A percentile compares a stretch with the other conserved stretches of the same genome.
These are phyloP conservation scores for Pyrocoelia pectoralis DNA, from an alignment of 2,888 invertebrate species.

Conservation along the genomic window DNA sequence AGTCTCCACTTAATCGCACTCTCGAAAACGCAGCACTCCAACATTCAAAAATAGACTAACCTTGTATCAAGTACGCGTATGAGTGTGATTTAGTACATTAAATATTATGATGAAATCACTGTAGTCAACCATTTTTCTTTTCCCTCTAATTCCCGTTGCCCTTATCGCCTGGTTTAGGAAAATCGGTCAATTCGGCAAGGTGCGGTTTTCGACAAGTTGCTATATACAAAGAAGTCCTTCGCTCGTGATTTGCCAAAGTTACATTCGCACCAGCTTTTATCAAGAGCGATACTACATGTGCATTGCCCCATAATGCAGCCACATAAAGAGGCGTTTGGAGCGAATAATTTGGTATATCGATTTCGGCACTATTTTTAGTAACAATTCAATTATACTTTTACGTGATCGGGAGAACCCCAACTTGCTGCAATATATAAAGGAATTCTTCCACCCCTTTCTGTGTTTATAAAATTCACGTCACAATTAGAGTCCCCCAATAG, in stretches of 20 bases:
- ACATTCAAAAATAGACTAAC: too few species aligned
- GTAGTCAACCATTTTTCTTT: too few species aligned
- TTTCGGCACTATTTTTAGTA: background rate
- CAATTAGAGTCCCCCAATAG: slow-evolving; percentile 43
- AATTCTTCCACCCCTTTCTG: background rate
- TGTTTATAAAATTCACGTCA: background rate
- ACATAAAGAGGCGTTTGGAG: background rate
- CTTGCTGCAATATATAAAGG: background rate
- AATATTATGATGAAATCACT: too few species aligned
- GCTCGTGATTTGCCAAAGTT: background rate
- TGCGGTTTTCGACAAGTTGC: background rate
- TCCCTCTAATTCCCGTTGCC: too few species aligned
- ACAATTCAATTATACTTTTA: background rate
- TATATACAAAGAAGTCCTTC: background rate
- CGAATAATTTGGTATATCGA: background rate
- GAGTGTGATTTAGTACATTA: too few species aligned
- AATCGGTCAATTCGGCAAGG: background rate
- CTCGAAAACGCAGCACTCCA: too few species aligned
- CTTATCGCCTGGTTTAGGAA: background rate
- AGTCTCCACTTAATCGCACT: too few species aligned
- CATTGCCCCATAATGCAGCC: background rate
- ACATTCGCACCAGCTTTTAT: background rate
- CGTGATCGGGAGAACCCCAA: background rate
- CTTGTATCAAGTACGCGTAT: too few species aligned
- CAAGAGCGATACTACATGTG: background rate